Conservation (phyloP, 1,140 invertebrate genomes). For the Drosophila novamexicana region DNA sequence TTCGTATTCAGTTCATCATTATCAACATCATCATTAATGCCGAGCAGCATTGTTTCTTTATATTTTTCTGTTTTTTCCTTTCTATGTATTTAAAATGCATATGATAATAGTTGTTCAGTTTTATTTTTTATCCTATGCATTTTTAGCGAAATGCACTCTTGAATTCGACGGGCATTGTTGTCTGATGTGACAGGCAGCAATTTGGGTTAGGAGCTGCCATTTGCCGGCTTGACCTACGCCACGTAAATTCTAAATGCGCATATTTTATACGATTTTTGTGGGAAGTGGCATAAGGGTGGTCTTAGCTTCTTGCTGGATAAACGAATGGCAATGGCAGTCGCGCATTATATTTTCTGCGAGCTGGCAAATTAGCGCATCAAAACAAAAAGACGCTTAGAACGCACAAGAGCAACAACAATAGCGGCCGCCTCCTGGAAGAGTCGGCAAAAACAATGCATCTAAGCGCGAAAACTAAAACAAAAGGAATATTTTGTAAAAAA, state of each 20-base stretch:
- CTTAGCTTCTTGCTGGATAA: not conserved
- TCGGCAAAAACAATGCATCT: constrained; percentile 47
- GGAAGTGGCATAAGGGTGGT: not conserved
- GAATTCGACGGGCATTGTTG: constrained; percentile 17
- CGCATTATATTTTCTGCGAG: constrained; percentile 55
- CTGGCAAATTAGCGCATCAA: constrained; percentile 74
- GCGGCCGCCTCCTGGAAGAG: constrained; percentile 39
- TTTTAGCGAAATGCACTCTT: constrained; percentile 8
- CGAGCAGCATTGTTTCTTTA: constrained; percentile 29
- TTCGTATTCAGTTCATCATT: constrained; percentile 7
- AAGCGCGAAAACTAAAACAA: constrained; percentile 63
- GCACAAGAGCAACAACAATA: constrained; percentile 30
- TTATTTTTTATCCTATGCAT: constrained; percentile 1
- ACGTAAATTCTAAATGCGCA: constrained; percentile 74
- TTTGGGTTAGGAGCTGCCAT: constrained; percentile 1
- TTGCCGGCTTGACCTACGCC: constrained; percentile 71
- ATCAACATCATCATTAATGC: constrained; percentile 19
- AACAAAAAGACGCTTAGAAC: constrained; percentile 65
- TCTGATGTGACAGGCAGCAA: not conserved
- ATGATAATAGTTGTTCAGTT: constrained; percentile 20
- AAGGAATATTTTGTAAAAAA: constrained; percentile 65
- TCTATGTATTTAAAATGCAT: constrained; percentile 25
- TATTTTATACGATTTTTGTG: constrained; percentile 26
- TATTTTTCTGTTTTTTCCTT: not conserved
- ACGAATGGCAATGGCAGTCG: constrained; percentile 28